Percentiles rank a stretch among this genome's conserved stretches.
Evolutionary conservation across 2,797 vertebrate species (phyloP).

Genomic region (Neomorphus geoffroyi): DNA sequence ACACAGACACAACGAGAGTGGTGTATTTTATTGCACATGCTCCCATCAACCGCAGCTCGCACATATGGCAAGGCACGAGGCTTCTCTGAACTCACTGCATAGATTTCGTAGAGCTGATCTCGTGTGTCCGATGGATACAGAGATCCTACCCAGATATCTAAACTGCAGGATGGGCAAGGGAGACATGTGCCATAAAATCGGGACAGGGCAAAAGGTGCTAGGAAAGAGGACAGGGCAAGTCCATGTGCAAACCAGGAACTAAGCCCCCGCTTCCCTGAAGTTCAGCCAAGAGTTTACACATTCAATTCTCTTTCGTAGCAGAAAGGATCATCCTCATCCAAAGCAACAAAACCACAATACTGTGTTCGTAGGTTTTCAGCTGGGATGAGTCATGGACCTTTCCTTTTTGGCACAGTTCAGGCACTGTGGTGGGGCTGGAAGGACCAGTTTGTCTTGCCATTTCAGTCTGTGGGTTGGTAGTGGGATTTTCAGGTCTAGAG

Average conservation of each 20-base stretch:
- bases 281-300: not conserved
- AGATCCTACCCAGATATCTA: not conserved
- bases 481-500: not conserved
- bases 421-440: not conserved
- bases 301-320: not conserved
- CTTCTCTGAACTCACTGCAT: accelerated
- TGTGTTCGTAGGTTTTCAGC: not conserved
- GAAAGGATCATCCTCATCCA: not conserved
- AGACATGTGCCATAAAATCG: not conserved
- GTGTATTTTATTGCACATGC: not conserved
- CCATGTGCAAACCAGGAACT: not conserved
- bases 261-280: not conserved
- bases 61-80: not conserved
- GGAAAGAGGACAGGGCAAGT: not conserved
- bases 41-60: not conserved
- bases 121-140: not conserved
- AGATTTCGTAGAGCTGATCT: not conserved
- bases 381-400: not conserved
- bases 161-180: not conserved
- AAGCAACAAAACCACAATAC: not conserved
- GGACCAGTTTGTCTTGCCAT: not conserved
- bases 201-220: not conserved
- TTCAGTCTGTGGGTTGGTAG: not conserved
- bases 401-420: not conserved
- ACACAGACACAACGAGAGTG: accelerated